phyloP scores from a whole-genome alignment of 2,797 vertebrate genomes.

The Ptychobarbus kaznakovi region DNA sequence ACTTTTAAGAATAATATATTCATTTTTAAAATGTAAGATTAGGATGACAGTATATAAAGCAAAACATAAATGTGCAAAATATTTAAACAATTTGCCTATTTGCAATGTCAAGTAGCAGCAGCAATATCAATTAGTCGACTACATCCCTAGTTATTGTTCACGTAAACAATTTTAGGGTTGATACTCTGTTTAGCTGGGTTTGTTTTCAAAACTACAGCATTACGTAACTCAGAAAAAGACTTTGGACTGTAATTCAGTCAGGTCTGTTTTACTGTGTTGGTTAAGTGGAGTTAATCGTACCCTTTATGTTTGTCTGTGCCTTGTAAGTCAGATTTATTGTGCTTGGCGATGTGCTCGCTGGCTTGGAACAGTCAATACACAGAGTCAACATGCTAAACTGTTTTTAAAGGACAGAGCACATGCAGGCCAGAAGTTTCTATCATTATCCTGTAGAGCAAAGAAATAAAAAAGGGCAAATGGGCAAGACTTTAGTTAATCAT shows the following conservation, averaged over 20 bases:
- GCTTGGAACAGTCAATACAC: slow-evolving; percentile 2
- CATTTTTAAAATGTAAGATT: neutral
- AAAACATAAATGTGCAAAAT: neutral
- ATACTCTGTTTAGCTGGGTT: neutral
- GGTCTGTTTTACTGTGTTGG: slow-evolving; percentile 10
- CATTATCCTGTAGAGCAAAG: slow-evolving; percentile 16
- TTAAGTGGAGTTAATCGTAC: neutral
- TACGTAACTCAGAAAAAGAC: slow-evolving; percentile 3
- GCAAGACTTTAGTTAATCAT: neutral
- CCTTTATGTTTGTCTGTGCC: slow-evolving; percentile 1
- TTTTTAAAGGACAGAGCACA: slow-evolving; percentile 1
- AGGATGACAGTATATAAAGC: neutral
- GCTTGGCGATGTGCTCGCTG: neutral
- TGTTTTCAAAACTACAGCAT: neutral
- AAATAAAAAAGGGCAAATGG: slow-evolving; percentile 1
- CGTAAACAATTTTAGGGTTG: neutral
- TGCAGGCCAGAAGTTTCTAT: neutral
- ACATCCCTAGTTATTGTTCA: neutral
- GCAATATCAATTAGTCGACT: neutral
- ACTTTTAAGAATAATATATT: neutral
- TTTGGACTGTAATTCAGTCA: neutral
- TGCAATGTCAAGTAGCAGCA: neutral
- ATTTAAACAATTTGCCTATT: neutral
- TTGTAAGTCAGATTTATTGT: slow-evolving; percentile 14
- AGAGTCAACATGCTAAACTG: neutral